Base-by-base conservation (phyloP, 1,140 invertebrate species). In the Trichoplusia ni region DNA sequence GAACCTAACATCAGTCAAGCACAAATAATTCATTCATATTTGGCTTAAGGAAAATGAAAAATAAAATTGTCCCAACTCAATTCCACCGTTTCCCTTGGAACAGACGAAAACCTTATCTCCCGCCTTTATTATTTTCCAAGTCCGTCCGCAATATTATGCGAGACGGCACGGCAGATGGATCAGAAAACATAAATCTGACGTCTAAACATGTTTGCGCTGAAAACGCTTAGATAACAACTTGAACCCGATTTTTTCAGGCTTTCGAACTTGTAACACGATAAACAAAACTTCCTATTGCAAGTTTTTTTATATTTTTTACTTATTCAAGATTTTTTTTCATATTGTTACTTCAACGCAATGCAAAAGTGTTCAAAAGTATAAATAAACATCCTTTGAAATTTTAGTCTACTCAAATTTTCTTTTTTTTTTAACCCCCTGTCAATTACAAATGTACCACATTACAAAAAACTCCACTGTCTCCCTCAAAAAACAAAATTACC, bases 101-200 rank as follows among this genome's bases (percentile, higher is more conserved):
- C 77, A 79, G 77, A 84, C 77, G 77, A 83, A 84, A 84, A 79
- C 71, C 79, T 82, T 88, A 86, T 85, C 80, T 86, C 67, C 67
- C 53, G 75, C 75, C 77, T 84, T 88, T 88, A 88, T 89, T 89
- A 86, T 86, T 86, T 82, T 82, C 73, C 81, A 73, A 85, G 81
- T 81, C 76, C 69, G 78, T 75, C 81, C 80, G 77, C 82, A 83
- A 84, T 86, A 86, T 86, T 86, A 88, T 82, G 79, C 82, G 75
- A 81, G 77, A 76, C 76, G 70, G 73, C 72, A 79, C 56, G 76
- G 77, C 79, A 82, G 81, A 86, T 86, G 82, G 83, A 86, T 84
- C 77, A 86, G 80, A 84, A 86, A 80, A 86, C 81, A 85, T 89
- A 86, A 86, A 86, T 89, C 79, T 81, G 70, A 80, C 70, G 78